Evolutionary conservation across 2,888 invertebrate species (phyloP), one percentile per base, ranked within the genome.

Genomic region (Lasioglossum marginatum): DNA sequence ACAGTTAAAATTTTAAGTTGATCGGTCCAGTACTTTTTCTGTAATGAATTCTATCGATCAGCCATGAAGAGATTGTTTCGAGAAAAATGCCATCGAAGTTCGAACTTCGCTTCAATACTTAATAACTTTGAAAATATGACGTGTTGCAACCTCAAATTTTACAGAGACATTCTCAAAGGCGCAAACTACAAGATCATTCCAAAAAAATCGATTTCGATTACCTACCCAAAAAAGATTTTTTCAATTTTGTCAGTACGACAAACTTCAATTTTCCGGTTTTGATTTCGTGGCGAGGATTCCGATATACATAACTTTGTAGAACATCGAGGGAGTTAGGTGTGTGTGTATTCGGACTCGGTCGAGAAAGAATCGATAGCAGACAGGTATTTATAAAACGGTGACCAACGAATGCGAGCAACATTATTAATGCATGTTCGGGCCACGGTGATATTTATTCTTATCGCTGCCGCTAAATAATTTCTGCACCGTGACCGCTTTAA

Each of bases 321-420:
- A 31, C 19, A n/a, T 63, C 31, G 63, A 31, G 16, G 2, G 6
- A 16, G 31, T 16, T 19, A 16, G 16, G 31, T 31, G 31, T 8
- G 31, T 19, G 16, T 63, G 63, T 6, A 63, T 31, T 16, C 31
- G 31, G 31, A 19, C 63, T 31, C 31, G 31, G 19, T 6, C 63
- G 63, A 31, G 63, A 12, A 19, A 63, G 19, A 63, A 63, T 63
- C 63, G 63, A 63, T 31, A 63, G 6, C 63, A 63, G 63, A 63
- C 63, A 63, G 31, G 63, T 63, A 63, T 63, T 63, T 63, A 63
- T 63, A 63, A 63, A 63, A 31, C 14, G 16, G 31, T 63, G n/a
- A 31, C 31, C 63, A 31, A 31, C 31, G 31, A 63, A 19, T 31
- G 31, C 63, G 31, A 31, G 63, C 63, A 63, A 63, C 31, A 63